Base-by-base conservation (phyloP, 2,113 vertebrate species). In the Leucopternis melanops region DNA sequence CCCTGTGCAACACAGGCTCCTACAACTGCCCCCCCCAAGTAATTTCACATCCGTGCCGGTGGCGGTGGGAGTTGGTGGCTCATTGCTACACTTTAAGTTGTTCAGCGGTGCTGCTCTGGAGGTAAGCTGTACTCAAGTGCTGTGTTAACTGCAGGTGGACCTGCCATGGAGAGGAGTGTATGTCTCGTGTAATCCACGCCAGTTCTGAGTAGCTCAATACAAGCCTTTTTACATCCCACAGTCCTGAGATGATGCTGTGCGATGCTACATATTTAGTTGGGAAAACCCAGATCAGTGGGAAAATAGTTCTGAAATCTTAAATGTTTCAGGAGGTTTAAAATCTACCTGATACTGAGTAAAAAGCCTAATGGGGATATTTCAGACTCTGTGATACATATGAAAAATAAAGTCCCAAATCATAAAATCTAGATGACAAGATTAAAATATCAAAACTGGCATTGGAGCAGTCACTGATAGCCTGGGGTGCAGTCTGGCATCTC, bases 21-120 rank as follows among this genome's bases (percentile, higher is more conserved):
- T 15, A n/a, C 26, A 52, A 10, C 50, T 26, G 11, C 47, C 50
- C 49, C 49, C 15, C 13, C 16, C 32, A 13, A 7, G 16, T 19
- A 38, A 31, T 45, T 59, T 34, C 78, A 42, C 16, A 52, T 32
- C 13, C 0, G 0, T 40, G 47, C n/a, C 3, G 0, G 16, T 21
- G 22, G 16, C 1, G 4, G 3, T 44, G 59, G 65, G 70, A 88
- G 44, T 20, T 78, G 34, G 59, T 62, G 34, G 36, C 23, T 82
- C 75, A 13, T 16, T 7, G 5, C 36, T 59, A 23, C 5, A 1
- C 9, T 50, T 16, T 13, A 13, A 2, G 32, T 8, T 45, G 34
- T n/a, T 77, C 40, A 29, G 69, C 52, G 72, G 58, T 59, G 58
- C 38, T 85, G 63, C 45, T 50, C 55, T 31, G 36, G 23, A 36